These are phyloP conservation scores for Stenodera caucasica DNA, from an alignment of 2,888 invertebrate species.

Conservation along the genomic window DNA sequence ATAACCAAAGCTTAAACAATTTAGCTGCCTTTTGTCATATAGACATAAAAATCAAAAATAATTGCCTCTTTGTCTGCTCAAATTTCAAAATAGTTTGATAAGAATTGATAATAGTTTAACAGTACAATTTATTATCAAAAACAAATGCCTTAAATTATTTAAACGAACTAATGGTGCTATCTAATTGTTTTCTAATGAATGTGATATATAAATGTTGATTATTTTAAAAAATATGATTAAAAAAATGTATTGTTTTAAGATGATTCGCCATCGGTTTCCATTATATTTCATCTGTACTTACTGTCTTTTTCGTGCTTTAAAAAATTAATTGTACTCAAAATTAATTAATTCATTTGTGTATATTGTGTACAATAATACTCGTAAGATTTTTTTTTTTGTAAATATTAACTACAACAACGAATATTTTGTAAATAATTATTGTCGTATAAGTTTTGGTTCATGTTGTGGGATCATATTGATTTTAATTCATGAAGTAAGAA, in stretches of 20 bases:
- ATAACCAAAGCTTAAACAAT: slow-evolving; percentile 39
- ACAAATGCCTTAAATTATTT: slow-evolving; percentile 10
- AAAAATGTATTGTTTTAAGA: too few relatives aligned
- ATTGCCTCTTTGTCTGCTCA: slow-evolving; percentile 35
- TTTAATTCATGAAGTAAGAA: too few relatives aligned
- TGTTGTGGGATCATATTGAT: too few relatives aligned
- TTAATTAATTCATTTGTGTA: neutral
- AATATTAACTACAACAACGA: neutral
- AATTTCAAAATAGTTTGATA: slow-evolving; percentile 33
- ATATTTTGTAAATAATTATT: too few relatives aligned
- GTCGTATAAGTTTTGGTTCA: too few relatives aligned
- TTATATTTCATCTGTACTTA: neutral
- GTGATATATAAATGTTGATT: slow-evolving; percentile 22
- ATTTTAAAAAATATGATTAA: neutral
- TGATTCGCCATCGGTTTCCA: neutral
- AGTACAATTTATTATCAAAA: slow-evolving; percentile 27
- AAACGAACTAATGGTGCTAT: slow-evolving; percentile 40
- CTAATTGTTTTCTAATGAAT: slow-evolving; percentile 31
- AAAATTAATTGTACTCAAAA: neutral
- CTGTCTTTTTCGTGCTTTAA: neutral
- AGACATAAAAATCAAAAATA: slow-evolving; percentile 28
- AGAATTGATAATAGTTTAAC: slow-evolving; percentile 25
- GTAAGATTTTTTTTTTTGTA: neutral
- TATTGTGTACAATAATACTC: slow-evolving; percentile 1
- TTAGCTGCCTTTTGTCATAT: slow-evolving; percentile 35